A percentile compares a stretch with the other conserved stretches of the same genome.
Conservation (phyloP, 2,113 vertebrate genomes). For the Antennarius striatus region DNA sequence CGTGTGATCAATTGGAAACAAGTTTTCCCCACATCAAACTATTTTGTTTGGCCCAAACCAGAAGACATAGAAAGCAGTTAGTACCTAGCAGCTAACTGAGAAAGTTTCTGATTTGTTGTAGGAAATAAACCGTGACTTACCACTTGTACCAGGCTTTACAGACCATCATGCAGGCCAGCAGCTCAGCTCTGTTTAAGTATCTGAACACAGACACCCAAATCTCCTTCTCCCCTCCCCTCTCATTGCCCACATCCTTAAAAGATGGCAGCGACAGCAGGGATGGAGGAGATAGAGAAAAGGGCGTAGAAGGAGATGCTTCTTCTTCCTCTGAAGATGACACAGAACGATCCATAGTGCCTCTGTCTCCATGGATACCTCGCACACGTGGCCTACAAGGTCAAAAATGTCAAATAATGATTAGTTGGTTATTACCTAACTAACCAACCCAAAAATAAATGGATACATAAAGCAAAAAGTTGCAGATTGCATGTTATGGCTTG, state of each 20-base stretch:
- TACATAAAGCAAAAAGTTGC: no score
- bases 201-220: conserved; percentile 97
- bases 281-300: conserved; percentile 55
- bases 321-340: conserved; percentile 74
- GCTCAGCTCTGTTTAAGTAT: conserved; percentile 88
- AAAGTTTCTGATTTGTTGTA: neutral
- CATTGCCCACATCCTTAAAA: conserved; percentile 77
- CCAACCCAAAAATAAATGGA: no score
- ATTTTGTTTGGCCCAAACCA: no score
- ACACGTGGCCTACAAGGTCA: conserved; percentile 52
- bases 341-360: conserved; percentile 44
- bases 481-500: no score
- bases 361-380: conserved; percentile 52
- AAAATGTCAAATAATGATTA: neutral
- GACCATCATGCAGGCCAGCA: conserved; percentile 96
- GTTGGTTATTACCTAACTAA: no score
- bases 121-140: conserved; percentile 75
- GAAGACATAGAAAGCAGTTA: no score
- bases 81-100: no score
- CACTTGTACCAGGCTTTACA: conserved; percentile 99
- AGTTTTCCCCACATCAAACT: no score
- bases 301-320: conserved; percentile 37
- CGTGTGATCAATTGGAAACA: no score
- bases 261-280: conserved; percentile 73
- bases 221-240: conserved; percentile 86